phyloP scores from a whole-genome alignment of 2,113 vertebrate species.

The Fulmarus glacialis region DNA sequence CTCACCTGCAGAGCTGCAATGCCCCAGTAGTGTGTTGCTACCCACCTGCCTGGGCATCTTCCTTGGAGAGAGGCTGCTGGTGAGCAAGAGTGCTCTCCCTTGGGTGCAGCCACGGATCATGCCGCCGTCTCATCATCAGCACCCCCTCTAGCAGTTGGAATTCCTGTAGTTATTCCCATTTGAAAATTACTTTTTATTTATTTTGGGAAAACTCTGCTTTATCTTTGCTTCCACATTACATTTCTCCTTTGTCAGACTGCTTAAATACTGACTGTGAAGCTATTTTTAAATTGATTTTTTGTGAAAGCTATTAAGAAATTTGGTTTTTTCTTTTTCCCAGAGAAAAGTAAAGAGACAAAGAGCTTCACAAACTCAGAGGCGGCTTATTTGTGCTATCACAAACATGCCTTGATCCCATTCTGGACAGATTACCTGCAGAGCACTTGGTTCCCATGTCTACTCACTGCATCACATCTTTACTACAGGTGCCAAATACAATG shows the following conservation, averaged over 20 bases:
- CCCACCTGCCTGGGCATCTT: neutral
- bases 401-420: neutral
- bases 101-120: rapidly evolving
- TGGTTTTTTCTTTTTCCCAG: neutral
- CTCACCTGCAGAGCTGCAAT: neutral
- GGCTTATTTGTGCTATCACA: neutral
- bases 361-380: neutral
- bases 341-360: neutral
- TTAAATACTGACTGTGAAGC: neutral
- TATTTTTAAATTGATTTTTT: neutral
- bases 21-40: neutral
- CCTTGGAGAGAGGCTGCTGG: neutral
- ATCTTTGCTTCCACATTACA: neutral
- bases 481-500: neutral
- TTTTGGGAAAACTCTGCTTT: neutral
- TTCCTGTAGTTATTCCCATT: neutral
- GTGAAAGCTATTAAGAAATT: neutral
- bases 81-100: neutral
- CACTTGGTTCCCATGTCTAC: neutral
- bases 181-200: neutral
- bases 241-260: neutral
- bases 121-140: neutral
- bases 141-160: neutral
- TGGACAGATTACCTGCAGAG: neutral
- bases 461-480: neutral